Conservation (phyloP, 2,113 vertebrate genomes). For the Catharus fuscescens region DNA sequence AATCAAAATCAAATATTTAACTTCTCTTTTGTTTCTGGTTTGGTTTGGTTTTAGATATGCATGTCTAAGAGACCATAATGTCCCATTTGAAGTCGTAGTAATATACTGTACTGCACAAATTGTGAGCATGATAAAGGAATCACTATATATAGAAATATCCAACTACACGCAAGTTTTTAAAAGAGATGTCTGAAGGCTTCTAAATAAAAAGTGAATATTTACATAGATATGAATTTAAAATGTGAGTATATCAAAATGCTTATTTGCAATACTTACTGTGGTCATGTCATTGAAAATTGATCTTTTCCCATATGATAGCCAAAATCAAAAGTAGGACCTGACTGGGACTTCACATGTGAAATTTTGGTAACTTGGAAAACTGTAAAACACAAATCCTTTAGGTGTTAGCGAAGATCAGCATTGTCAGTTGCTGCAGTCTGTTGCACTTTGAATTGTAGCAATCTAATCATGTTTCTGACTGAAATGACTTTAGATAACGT, state of each 20-base stretch:
- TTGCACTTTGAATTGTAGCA: not conserved
- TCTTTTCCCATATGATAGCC: not conserved
- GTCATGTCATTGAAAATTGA: not conserved
- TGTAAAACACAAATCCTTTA: not conserved
- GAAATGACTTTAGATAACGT: not conserved
- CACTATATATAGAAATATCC: fast-evolving
- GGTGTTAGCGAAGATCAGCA: not conserved
- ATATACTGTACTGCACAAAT: not conserved
- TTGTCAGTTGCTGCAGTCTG: not conserved
- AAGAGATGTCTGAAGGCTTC: not conserved
- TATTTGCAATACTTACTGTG: not conserved
- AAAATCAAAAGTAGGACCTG: not conserved
- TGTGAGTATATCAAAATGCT: fast-evolving
- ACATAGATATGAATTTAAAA: not conserved
- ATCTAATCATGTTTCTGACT: not conserved
- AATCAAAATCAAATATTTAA: not conserved
- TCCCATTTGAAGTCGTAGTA: not conserved
- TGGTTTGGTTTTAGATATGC: not conserved
- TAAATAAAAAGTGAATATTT: not conserved
- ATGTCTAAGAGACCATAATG: not conserved
- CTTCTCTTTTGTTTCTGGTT: not conserved
- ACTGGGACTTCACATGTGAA: not conserved
- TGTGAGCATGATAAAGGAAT: not conserved
- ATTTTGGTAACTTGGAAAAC: not conserved
- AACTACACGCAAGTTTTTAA: not conserved